Conservation (phyloP, 2,888 invertebrate genomes). For the Philaethria dido region DNA sequence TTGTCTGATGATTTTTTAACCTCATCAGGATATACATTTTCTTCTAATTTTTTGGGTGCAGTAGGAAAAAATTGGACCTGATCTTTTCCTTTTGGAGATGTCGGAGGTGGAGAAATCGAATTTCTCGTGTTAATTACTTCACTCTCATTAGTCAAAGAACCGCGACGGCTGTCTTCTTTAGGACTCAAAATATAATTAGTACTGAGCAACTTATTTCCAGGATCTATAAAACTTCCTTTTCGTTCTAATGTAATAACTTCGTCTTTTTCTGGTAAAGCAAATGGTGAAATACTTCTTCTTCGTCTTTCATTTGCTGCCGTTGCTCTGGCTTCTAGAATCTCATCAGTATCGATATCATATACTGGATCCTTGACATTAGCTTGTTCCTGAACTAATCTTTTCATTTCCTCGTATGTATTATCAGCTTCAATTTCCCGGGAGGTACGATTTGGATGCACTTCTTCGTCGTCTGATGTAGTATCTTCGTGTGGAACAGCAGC, state of each 20-base stretch:
- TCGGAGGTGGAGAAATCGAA: slow-evolving; percentile 63
- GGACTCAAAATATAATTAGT: slow-evolving; percentile 71
- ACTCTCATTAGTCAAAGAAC: slow-evolving; percentile 65
- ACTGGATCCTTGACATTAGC: slow-evolving; percentile 72
- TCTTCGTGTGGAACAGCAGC: slow-evolving; percentile 83
- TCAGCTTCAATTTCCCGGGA: slow-evolving; percentile 79
- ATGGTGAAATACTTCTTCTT: slow-evolving; percentile 80
- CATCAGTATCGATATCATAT: slow-evolving; percentile 74
- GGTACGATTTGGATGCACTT: slow-evolving; percentile 58
- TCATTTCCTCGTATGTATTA: slow-evolving; percentile 78
- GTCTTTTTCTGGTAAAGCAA: slow-evolving; percentile 74
- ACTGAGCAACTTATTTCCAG: slow-evolving; percentile 74
- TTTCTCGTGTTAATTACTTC: slow-evolving; percentile 52
- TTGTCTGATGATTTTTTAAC: slow-evolving; percentile 52
- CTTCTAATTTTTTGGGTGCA: slow-evolving; percentile 69
- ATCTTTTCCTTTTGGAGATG: slow-evolving; percentile 67
- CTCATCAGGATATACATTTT: slow-evolving; percentile 67
- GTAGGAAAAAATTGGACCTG: slow-evolving; percentile 62
- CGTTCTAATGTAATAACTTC: slow-evolving; percentile 64
- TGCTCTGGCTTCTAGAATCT: slow-evolving; percentile 74
- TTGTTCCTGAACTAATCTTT: slow-evolving; percentile 70
- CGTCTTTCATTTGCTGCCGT: slow-evolving; percentile 74
- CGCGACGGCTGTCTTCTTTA: slow-evolving; percentile 71
- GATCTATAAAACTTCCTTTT: slow-evolving; percentile 79
- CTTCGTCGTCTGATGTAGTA: slow-evolving; percentile 84